These are phyloP conservation scores for Aphidius colemani DNA, from an alignment of 2,888 invertebrate genomes.

Conservation along the genomic window DNA sequence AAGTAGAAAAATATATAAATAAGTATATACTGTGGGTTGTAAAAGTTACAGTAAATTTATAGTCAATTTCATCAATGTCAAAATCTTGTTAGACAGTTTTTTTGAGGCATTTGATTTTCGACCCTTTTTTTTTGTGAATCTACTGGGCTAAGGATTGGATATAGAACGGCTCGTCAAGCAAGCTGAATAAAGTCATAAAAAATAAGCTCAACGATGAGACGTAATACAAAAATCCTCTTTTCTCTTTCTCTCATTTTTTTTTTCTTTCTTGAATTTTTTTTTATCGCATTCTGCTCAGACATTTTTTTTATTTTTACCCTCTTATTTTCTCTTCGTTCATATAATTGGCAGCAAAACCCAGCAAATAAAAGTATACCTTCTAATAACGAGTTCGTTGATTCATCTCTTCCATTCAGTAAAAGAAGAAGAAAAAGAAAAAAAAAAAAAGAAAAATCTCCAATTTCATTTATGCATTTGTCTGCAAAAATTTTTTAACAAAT, in stretches of 20 bases:
- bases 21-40: slow-evolving; percentile 36
- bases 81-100: slow-evolving; percentile 23
- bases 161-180: slow-evolving; percentile 36
- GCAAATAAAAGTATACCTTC: slow-evolving; percentile 3
- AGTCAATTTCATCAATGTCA: slow-evolving; percentile 53
- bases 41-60: slow-evolving; percentile 54
- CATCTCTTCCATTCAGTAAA: neutral
- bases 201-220: slow-evolving; percentile 51
- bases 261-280: slow-evolving; percentile 24
- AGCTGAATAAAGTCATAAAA: slow-evolving; percentile 57
- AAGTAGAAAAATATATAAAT: slow-evolving; percentile 51
- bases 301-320: slow-evolving; percentile 24
- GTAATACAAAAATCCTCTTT: slow-evolving; percentile 43
- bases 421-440: too few relatives aligned
- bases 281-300: slow-evolving; percentile 5
- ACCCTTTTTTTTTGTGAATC: too few relatives aligned
- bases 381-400: slow-evolving; percentile 13
- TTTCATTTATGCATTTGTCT: too few relatives aligned
- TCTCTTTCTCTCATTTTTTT: slow-evolving; percentile 25
- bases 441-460: too few relatives aligned
- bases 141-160: too few relatives aligned
- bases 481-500: too few relatives aligned
- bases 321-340: slow-evolving; percentile 28
- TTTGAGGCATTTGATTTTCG: slow-evolving; percentile 7
- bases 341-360: slow-evolving; percentile 23